These are phyloP conservation scores for Penaeus monodon DNA, from an alignment of 2,888 invertebrate species.

Conservation along the genomic window DNA sequence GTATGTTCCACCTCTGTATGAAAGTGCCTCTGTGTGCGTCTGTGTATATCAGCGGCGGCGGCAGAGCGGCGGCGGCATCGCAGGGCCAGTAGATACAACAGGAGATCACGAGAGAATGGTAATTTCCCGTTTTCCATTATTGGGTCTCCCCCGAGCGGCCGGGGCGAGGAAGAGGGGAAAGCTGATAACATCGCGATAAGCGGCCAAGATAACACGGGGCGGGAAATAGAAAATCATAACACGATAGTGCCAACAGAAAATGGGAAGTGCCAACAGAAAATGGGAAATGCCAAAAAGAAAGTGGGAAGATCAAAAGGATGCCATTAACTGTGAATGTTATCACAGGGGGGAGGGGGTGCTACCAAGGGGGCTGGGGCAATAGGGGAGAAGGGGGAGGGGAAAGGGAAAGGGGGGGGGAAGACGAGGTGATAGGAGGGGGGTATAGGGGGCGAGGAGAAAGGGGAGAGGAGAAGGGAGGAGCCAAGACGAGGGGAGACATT, in stretches of 20 bases:
- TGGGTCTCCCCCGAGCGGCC: background rate
- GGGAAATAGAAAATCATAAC: slow-evolving; percentile 37
- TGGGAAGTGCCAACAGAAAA: background rate
- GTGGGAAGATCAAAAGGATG: slow-evolving; percentile 27
- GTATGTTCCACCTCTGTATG: no score
- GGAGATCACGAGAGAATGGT: slow-evolving; percentile 16
- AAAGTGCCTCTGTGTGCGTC: no score
- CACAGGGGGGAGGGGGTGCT: background rate
- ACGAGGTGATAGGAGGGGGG: background rate
- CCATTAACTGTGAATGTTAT: slow-evolving; percentile 28
- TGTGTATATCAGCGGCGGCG: background rate
- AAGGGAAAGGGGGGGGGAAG: background rate
- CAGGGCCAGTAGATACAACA: background rate
- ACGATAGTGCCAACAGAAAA: slow-evolving; percentile 22
- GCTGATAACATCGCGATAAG: slow-evolving; percentile 28
- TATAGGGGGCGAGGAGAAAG: background rate
- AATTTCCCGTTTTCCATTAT: slow-evolving; percentile 26
- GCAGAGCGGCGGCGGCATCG: background rate
- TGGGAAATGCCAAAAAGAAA: slow-evolving; percentile 13
- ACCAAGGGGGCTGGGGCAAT: no score
- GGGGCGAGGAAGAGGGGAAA: slow-evolving; percentile 3
- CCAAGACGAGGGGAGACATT: background rate
- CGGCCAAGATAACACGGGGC: slow-evolving; percentile 20
- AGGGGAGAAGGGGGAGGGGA: background rate
- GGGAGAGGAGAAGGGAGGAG: background rate